Evolutionary conservation across 92 coral and sea anemone genomes (phyloP), one percentile per base, ranked within the genome.

Genomic region (Palythoa heliodiscus): DNA sequence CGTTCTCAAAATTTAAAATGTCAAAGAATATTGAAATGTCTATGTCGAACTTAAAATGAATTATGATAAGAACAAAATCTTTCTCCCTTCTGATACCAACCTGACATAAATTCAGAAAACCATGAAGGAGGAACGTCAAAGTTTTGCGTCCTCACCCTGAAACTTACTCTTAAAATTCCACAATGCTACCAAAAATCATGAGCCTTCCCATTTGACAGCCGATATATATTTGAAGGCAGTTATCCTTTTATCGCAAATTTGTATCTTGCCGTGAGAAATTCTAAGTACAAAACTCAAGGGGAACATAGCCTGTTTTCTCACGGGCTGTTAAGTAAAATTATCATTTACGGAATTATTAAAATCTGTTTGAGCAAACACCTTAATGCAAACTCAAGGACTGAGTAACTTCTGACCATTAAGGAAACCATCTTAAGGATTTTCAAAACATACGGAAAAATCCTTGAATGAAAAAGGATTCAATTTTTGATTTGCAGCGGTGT

Each of bases 201-300:
- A 77, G 67, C 82, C 71, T 48, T 79, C 74, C 14, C 84, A 14
- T n/a, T 40, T 64, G 89, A 72, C 64, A 73, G 86, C 86, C 89
- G 78, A 79, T 82, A 80, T 86, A 89, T 57, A 89, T 74, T 84
- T 89, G 92, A 89, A 85, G 78, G 64, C 90, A 87, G 88, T 87
- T 87, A 75, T 70, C 93, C 87, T 92, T 93, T 93, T 93, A 93
- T 93, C 93, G 88, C 77, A 81, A 88, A 74, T 73, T 70, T 91
- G 89, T 83, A 89, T 92, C 95, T 74, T 77, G 89, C 93, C 98
- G 98, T 94, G 95, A 92, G 98, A 94, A 94, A 68, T 86, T 90
- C 83, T 75, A 75, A 91, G 86, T 88, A 92, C 93, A 94, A 70
- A 93, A 83, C 87, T 90, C 89, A 92, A 88, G 87, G 87, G 77